Evolutionary conservation across 2,888 invertebrate species (phyloP).

Genomic region (Ichneumon xanthorius): DNA sequence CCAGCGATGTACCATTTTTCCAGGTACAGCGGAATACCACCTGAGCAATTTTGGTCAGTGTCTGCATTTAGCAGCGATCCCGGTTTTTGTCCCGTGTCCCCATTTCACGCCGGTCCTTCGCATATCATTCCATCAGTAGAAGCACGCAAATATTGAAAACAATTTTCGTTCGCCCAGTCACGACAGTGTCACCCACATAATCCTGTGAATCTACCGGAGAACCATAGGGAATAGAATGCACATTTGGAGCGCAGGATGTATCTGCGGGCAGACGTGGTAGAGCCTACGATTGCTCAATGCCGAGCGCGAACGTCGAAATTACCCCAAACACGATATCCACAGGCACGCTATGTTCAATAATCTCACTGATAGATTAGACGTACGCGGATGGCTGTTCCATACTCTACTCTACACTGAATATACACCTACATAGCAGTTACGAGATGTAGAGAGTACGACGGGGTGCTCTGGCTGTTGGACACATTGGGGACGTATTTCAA

Average conservation of each 20-base stretch:
- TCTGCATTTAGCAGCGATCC: background rate
- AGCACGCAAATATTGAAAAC: background rate
- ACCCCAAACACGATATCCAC: slow-evolving; percentile 61
- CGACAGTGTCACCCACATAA: background rate
- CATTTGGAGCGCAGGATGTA: slow-evolving; percentile 32
- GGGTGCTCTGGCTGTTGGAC: slow-evolving; percentile 65
- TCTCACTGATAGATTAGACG: slow-evolving; percentile 67
- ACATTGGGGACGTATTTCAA: slow-evolving; percentile 69
- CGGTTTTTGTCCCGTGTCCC: background rate
- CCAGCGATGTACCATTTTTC: background rate
- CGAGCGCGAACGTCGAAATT: slow-evolving; percentile 52
- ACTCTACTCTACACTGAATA: slow-evolving; percentile 37
- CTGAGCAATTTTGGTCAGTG: background rate
- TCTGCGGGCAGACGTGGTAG: background rate
- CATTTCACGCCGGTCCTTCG: background rate
- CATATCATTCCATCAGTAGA: background rate
- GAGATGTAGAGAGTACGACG: slow-evolving; percentile 55
- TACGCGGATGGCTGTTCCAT: slow-evolving; percentile 16
- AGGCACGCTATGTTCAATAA: slow-evolving; percentile 61
- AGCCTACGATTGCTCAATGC: slow-evolving; percentile 33
- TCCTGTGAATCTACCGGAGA: background rate
- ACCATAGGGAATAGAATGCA: slow-evolving; percentile 19
- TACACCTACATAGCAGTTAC: slow-evolving; percentile 2
- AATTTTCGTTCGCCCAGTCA: background rate
- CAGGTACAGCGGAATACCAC: background rate